Evolutionary conservation across 2,888 invertebrate species (phyloP).

Genomic region (Limnephilus lunatus): DNA sequence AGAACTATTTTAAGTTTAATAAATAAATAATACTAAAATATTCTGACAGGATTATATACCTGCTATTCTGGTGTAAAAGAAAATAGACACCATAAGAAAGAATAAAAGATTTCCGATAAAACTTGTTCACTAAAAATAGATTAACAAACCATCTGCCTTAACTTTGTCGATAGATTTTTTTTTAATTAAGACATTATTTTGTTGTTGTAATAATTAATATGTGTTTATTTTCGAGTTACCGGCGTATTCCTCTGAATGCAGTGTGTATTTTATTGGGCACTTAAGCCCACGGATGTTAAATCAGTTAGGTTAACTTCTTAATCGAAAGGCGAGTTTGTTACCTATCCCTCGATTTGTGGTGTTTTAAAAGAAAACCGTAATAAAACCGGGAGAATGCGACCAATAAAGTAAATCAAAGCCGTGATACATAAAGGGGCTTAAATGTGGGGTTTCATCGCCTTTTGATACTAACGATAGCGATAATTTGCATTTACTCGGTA

Average conservation of each 20-base stretch:
- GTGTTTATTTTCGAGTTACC: background rate
- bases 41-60: too few relatives aligned
- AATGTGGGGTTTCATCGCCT: background rate
- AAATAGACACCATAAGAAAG: too few relatives aligned
- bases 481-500: background rate
- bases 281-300: slow-evolving; percentile 59
- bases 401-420: slow-evolving; percentile 25
- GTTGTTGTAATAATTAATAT: too few relatives aligned
- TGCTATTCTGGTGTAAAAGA: too few relatives aligned
- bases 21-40: too few relatives aligned
- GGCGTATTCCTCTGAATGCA: background rate
- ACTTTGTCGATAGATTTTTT: too few relatives aligned
- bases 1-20: too few relatives aligned
- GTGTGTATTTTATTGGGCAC: slow-evolving; percentile 53
- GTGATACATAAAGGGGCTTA: background rate
- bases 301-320: slow-evolving; percentile 51
- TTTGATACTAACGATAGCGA: background rate
- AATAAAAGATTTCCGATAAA: too few relatives aligned
- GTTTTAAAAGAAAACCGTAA: slow-evolving; percentile 46
- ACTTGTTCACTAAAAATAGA: too few relatives aligned
- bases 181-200: too few relatives aligned
- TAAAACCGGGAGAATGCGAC: slow-evolving; percentile 36
- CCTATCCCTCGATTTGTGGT: slow-evolving; percentile 7
- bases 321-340: slow-evolving; percentile 42
- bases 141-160: too few relatives aligned